phyloP scores from a whole-genome alignment of 1,140 invertebrate genomes.

The Drosophila miranda region DNA sequence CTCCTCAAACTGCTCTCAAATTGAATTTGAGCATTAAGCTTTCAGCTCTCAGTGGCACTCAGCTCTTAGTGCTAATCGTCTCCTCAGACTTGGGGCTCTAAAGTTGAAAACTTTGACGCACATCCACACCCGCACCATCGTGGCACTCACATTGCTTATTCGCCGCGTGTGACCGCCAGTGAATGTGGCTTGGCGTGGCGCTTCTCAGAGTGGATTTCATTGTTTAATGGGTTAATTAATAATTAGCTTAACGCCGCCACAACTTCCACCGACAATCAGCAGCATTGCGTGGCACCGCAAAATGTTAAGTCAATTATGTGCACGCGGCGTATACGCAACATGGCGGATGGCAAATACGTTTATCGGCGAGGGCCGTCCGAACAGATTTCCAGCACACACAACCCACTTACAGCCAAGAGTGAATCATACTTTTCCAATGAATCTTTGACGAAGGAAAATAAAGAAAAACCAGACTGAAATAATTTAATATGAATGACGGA shows the following conservation, averaged over 20 bases:
- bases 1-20: slow-evolving; percentile 11
- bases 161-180: slow-evolving; percentile 49
- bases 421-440: too few relatives aligned
- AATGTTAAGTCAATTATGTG: slow-evolving; percentile 63
- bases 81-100: neutral
- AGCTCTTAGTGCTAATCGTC: slow-evolving; percentile 11
- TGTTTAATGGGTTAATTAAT: slow-evolving; percentile 74
- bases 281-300: slow-evolving; percentile 42
- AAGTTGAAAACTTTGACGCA: slow-evolving; percentile 23
- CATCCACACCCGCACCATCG: neutral
- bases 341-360: slow-evolving; percentile 29
- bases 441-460: too few relatives aligned
- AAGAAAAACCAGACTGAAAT: too few relatives aligned
- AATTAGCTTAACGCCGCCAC: slow-evolving; percentile 60
- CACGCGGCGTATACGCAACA: slow-evolving; percentile 63
- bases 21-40: slow-evolving; percentile 37
- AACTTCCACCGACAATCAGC: slow-evolving; percentile 49
- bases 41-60: slow-evolving; percentile 6
- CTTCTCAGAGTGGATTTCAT: slow-evolving; percentile 54
- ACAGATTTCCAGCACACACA: slow-evolving; percentile 17
- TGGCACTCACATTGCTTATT: slow-evolving; percentile 42
- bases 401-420: slow-evolving; percentile 5
- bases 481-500: too few relatives aligned
- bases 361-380: slow-evolving; percentile 23
- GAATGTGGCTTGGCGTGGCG: slow-evolving; percentile 14